These are phyloP conservation scores for Aspidiotus destructor DNA, from an alignment of 2,888 invertebrate genomes.

Conservation along the genomic window DNA sequence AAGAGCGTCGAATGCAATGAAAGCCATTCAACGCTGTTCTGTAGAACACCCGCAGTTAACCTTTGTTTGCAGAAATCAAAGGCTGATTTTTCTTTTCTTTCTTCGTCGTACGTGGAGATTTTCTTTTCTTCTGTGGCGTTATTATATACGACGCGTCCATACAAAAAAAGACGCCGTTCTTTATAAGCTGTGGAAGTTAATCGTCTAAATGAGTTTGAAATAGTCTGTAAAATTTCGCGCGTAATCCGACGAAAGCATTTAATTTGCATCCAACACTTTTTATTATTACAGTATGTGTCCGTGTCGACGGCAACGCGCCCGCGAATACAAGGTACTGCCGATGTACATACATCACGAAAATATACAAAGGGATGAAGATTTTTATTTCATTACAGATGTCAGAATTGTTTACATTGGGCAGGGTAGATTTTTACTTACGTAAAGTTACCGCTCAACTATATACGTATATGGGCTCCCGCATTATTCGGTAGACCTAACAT, in stretches of 20 bases:
- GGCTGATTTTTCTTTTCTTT: conserved; percentile 2
- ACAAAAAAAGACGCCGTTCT: neutral
- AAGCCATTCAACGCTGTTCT: neutral
- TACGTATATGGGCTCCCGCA: neutral
- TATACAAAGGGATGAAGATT: conserved; percentile 13
- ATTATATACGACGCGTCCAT: neutral
- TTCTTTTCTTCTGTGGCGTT: neutral
- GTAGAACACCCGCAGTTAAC: conserved; percentile 6
- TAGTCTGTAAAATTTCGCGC: conserved; percentile 3
- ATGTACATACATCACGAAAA: neutral
- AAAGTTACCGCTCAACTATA: neutral
- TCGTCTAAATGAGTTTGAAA: conserved; percentile 7
- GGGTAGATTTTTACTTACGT: neutral
- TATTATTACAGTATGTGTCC: neutral
- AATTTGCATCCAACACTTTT: neutral
- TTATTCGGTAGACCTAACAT: neutral
- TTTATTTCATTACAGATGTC: conserved; percentile 29
- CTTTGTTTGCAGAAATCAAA: conserved; percentile 6
- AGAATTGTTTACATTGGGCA: conserved; percentile 20
- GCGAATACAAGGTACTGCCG: neutral
- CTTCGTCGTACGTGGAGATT: neutral
- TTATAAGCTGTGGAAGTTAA: conserved; percentile 9
- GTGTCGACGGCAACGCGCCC: neutral
- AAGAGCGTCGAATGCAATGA: neutral
- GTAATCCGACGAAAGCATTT: conserved; percentile 1